Evolutionary conservation across 2,113 vertebrate species (phyloP).

Genomic region (Hippocampus abdominalis): DNA sequence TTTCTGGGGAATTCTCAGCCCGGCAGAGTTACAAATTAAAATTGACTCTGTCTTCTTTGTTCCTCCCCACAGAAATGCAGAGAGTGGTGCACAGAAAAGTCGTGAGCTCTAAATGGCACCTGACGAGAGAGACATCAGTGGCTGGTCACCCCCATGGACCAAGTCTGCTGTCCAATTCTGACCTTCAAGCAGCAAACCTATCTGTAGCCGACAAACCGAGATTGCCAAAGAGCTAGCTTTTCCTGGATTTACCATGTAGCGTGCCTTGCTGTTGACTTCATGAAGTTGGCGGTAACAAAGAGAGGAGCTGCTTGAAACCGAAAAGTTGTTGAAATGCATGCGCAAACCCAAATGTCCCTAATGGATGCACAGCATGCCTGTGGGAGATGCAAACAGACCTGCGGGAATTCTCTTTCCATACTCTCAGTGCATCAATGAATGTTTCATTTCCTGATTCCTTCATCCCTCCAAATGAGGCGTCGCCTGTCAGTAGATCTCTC

Average conservation of each 20-base stretch:
- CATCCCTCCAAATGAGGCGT: constrained; percentile 70
- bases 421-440: constrained; percentile 65
- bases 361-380: constrained; percentile 34
- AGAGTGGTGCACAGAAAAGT: constrained; percentile 20
- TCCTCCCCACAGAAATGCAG: constrained; percentile 23
- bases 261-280: constrained; percentile 23
- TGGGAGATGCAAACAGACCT: constrained; percentile 39
- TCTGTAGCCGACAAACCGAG: constrained; percentile 29
- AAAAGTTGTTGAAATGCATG: constrained; percentile 15
- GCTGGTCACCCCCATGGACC: constrained; percentile 37
- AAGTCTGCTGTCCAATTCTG: constrained; percentile 29
- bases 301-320: constrained; percentile 32
- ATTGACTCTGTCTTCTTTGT: constrained; percentile 41
- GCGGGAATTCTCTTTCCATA: constrained; percentile 60
- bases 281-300: constrained; percentile 4
- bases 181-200: constrained; percentile 32
- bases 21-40: constrained; percentile 60
- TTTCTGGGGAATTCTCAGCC: constrained; percentile 67
- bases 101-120: constrained; percentile 28
- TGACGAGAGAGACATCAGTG: constrained; percentile 40
- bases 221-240: constrained; percentile 5
- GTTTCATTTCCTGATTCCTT: constrained; percentile 71
- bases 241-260: constrained; percentile 20
- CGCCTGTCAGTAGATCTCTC: constrained; percentile 65
- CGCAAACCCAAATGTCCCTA: constrained; percentile 26